Evolutionary conservation across 2,797 vertebrate genomes (phyloP).

Genomic region (Schizopygopsis malacanthus): DNA sequence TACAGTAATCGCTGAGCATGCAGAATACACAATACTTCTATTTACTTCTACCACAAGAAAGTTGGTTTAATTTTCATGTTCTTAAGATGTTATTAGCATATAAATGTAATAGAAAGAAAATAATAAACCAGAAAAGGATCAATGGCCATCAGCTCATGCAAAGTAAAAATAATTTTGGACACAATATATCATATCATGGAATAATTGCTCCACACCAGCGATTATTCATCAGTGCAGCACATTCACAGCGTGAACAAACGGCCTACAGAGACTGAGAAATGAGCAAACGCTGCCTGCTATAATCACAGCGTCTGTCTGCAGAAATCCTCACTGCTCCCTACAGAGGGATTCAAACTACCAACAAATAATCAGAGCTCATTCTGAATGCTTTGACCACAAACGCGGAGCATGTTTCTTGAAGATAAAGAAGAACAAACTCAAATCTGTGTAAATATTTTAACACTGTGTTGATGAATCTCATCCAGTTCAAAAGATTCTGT

Average conservation of each 20-base stretch:
- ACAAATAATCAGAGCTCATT: neutral
- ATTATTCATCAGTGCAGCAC: conserved; percentile 7
- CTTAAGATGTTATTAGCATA: conserved; percentile 9
- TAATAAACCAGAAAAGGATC: neutral
- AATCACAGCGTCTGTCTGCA: conserved; percentile 1
- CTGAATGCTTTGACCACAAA: neutral
- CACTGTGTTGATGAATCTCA: neutral
- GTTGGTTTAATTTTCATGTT: conserved; percentile 1
- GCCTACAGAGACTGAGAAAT: conserved; percentile 33
- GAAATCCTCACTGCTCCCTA: neutral
- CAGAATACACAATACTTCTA: neutral
- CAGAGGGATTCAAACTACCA: neutral
- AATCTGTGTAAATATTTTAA: neutral
- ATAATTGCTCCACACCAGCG: neutral
- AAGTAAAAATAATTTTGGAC: neutral
- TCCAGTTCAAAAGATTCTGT: neutral
- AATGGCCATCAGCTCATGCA: conserved; percentile 4
- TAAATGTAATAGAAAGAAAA: neutral
- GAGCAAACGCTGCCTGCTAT: conserved; percentile 1
- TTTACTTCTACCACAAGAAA: neutral
- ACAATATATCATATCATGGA: neutral
- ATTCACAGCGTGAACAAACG: conserved; percentile 12
- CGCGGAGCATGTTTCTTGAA: neutral
- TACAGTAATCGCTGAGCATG: neutral
- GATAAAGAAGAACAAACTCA: neutral